Evolutionary conservation across 2,797 vertebrate genomes (phyloP).

Genomic region (Gobio occitaniae): DNA sequence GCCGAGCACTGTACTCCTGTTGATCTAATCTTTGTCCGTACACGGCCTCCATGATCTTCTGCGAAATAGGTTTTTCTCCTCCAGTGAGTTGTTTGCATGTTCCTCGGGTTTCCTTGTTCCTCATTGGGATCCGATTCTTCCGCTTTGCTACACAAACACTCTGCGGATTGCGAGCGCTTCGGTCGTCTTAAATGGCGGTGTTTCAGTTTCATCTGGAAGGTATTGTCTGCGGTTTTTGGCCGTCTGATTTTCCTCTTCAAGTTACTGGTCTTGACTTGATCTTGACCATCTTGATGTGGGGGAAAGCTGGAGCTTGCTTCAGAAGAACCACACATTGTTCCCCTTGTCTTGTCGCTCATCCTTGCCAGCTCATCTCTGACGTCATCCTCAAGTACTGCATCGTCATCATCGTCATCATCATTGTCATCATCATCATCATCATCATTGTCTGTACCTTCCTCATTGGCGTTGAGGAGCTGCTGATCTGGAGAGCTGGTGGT

Average conservation of each 20-base stretch:
- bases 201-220: constrained; percentile 65
- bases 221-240: constrained; percentile 63
- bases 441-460: constrained; percentile 63
- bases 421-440: constrained; percentile 61
- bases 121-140: constrained; percentile 70
- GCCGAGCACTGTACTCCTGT: constrained; percentile 58
- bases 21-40: constrained; percentile 68
- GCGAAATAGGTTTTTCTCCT: constrained; percentile 59
- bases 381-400: constrained; percentile 47
- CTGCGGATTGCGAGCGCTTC: constrained; percentile 74
- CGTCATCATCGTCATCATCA: constrained; percentile 55
- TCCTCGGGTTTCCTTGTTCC: constrained; percentile 78
- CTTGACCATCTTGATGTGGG: constrained; percentile 50
- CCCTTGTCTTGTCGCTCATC: constrained; percentile 60
- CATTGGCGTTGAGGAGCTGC: constrained; percentile 56
- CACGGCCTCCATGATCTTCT: constrained; percentile 46
- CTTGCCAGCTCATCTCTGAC: constrained; percentile 71
- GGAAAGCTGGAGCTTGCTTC: constrained; percentile 71
- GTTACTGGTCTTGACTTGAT: background rate
- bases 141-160: constrained; percentile 70
- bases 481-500: constrained; percentile 60
- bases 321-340: constrained; percentile 70
- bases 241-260: constrained; percentile 50
- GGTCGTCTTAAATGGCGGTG: constrained; percentile 53
- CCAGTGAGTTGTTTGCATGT: constrained; percentile 72